phyloP scores from a whole-genome alignment of 2,113 vertebrate genomes.

The Strix uralensis region DNA sequence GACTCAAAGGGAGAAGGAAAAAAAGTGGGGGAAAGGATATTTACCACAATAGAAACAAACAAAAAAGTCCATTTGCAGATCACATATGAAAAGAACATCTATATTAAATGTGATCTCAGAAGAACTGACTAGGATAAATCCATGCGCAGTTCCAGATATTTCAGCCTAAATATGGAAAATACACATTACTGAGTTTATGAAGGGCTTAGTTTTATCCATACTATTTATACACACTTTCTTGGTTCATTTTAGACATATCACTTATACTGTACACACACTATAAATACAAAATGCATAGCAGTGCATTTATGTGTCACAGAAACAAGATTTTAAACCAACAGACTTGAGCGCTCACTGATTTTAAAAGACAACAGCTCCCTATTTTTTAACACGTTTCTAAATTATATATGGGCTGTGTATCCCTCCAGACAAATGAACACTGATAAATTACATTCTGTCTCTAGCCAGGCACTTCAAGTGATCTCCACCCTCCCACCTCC shows the following conservation, averaged over 20 bases:
- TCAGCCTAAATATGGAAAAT: neutral
- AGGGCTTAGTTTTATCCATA: neutral
- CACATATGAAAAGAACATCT: neutral
- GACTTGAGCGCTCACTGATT: neutral
- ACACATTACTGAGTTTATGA: neutral
- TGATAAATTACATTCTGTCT: neutral
- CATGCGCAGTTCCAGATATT: neutral
- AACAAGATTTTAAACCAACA: conserved; percentile 3
- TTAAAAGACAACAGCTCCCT: neutral
- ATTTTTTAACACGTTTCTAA: neutral
- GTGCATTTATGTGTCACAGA: neutral
- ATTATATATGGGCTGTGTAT: neutral
- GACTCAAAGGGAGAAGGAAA: neutral
- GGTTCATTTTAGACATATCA: neutral
- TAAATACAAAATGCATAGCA: neutral
- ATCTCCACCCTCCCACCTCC: neutral
- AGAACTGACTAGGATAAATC: neutral
- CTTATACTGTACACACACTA: neutral
- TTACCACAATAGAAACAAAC: neutral
- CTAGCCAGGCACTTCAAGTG: neutral
- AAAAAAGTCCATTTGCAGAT: neutral
- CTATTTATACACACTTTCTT: neutral
- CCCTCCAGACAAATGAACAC: conserved; percentile 6
- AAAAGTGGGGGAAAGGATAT: neutral
- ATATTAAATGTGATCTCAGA: neutral